These are phyloP conservation scores for Myiozetetes cayanensis DNA, from an alignment of 2,113 vertebrate species.

Conservation along the genomic window DNA sequence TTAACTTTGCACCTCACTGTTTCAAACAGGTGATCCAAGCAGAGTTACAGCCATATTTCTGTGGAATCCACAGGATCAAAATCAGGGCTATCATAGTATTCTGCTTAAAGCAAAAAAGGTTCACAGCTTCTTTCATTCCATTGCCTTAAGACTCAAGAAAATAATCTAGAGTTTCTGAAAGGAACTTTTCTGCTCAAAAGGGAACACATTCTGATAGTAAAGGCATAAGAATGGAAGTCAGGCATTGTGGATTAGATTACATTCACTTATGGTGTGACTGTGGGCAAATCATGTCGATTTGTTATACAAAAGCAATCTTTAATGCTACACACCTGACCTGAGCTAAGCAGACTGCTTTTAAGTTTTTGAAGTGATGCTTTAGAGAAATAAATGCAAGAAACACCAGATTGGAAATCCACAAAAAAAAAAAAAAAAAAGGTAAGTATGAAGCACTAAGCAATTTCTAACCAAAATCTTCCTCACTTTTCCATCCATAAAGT, in stretches of 20 bases:
- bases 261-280: neutral
- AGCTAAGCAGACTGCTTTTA: neutral
- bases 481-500: conserved; percentile 6
- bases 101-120: neutral
- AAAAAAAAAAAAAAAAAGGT: neutral
- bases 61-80: neutral
- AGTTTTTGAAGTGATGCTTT: neutral
- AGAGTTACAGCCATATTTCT: neutral
- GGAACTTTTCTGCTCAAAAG: neutral
- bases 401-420: neutral
- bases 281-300: neutral
- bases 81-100: neutral
- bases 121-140: neutral
- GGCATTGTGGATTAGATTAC: neutral
- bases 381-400: neutral
- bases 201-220: neutral
- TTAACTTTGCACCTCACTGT: neutral
- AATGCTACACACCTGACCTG: neutral
- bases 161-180: neutral
- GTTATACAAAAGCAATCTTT: neutral
- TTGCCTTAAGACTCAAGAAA: neutral
- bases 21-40: neutral
- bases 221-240: neutral
- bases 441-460: neutral
- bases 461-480: neutral